Evolutionary conservation across 1,140 invertebrate species (phyloP), one percentile per base, ranked within the genome.

Genomic region (Carcinoscorpius rotundicauda): DNA sequence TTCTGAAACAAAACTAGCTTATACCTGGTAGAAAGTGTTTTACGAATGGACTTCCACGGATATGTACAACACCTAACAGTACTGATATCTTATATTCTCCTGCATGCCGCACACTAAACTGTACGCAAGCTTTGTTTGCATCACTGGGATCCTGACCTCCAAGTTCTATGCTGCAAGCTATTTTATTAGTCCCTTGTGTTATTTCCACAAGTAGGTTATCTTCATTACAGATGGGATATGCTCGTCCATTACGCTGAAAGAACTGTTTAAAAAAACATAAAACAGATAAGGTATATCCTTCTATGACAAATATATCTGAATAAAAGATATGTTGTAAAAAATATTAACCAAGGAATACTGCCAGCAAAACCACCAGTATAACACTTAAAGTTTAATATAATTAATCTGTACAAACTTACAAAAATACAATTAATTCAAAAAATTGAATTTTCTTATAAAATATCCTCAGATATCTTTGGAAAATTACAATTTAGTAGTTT

Each of bases 151-250:
- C 86, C 29, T 84, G 84, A 29, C 88, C 86, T 58, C 91, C 91
- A 69, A 93, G 80, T 77, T 93, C 89, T 70, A 89, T 84, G 60
- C 91, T 83, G 49, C 88, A 86, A 9, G 89, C 86, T 67, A 93
- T 86, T 78, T 90, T 88, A 69, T 87, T 82, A 10, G 85, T 84
- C 52, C 88, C 88, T 72, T 92, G 88, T 52, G 84, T 86, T 67
- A 95, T 88, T 76, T 91, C 87, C 50, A 94, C 87, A 69, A 86
- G 82, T 61, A 95, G 82, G 76, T 89, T 87, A 79, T 94, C 91
- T 63, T 87, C 88, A 80, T 93, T 88, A 77, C 89, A 93, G 70
- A 94, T 87, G 69, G 90, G 90, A 81, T 94, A 95, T 64, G 91
- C 88, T 73, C 91, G 87, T 49, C 91, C 89, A 74, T 93, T 93